Conservation (phyloP, 1,140 invertebrate species). For the Aphis craccivora region DNA sequence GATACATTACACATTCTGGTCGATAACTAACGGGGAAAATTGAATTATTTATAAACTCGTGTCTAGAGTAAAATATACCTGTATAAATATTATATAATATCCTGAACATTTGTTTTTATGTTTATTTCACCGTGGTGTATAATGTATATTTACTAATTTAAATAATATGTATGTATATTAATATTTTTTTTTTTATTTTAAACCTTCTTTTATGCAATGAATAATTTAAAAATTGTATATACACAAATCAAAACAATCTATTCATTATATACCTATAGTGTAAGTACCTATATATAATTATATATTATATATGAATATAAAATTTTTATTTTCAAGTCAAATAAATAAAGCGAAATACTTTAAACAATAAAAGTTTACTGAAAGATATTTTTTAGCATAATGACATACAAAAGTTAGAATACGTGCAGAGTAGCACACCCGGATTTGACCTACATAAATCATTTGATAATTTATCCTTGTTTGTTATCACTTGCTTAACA, state of each 20-base stretch:
- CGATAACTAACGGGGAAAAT: neutral
- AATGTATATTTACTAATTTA: neutral
- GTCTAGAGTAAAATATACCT: neutral
- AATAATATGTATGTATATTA: neutral
- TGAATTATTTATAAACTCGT: no score
- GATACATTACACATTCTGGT: no score
- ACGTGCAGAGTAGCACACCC: neutral
- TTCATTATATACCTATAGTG: no score
- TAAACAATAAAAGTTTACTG: no score
- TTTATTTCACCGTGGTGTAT: neutral
- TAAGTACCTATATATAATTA: no score
- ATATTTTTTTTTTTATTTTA: neutral
- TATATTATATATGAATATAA: no score
- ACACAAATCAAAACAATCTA: no score
- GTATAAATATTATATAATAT: neutral
- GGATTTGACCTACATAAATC: neutral
- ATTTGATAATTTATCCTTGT: slow-evolving; percentile 29
- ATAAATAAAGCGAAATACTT: no score
- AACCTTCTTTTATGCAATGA: neutral
- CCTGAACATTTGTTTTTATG: no score
- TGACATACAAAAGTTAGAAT: neutral
- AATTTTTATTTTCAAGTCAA: no score
- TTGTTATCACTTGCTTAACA: slow-evolving; percentile 30
- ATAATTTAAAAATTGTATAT: neutral
- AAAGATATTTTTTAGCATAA: no score